These are phyloP conservation scores for Asbolus verrucosus DNA, from an alignment of 1,140 invertebrate species.

Conservation along the genomic window DNA sequence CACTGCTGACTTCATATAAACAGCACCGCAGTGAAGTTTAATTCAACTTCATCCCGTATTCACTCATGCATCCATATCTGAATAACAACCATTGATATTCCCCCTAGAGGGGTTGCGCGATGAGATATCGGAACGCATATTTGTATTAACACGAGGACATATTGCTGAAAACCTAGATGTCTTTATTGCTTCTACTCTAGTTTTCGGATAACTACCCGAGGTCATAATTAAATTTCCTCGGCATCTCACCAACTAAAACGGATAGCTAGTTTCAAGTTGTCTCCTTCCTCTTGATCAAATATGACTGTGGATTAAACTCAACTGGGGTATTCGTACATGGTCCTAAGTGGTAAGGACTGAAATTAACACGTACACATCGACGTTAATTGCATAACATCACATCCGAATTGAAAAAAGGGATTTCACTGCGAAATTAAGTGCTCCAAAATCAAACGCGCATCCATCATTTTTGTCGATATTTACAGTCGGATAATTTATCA, in stretches of 20 bases:
- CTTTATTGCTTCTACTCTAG: background rate
- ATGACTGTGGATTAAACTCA: conserved; percentile 1
- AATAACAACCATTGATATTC: conserved; percentile 29
- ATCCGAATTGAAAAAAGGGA: conserved; percentile 3
- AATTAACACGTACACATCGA: conserved; percentile 19
- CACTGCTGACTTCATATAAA: background rate
- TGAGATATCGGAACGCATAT: conserved; percentile 6
- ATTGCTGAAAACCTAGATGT: background rate
- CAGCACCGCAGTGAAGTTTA: background rate
- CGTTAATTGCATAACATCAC: no score
- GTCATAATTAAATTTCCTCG: conserved; percentile 9
- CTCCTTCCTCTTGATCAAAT: conserved; percentile 24
- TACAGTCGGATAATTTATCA: conserved; percentile 36
- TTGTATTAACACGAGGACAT: conserved; percentile 16
- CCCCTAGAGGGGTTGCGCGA: background rate
- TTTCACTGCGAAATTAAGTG: conserved; percentile 22
- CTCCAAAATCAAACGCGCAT: conserved; percentile 32
- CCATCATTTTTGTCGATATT: conserved; percentile 38
- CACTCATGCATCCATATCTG: conserved; percentile 18
- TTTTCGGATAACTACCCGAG: conserved; percentile 8
- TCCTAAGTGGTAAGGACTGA: background rate
- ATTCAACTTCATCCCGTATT: conserved; percentile 18
- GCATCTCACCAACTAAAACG: conserved; percentile 1
- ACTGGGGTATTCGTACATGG: background rate
- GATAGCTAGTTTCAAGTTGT: conserved; percentile 15